phyloP scores from a whole-genome alignment of 2,797 vertebrate genomes.

The Coregonus suidteri region DNA sequence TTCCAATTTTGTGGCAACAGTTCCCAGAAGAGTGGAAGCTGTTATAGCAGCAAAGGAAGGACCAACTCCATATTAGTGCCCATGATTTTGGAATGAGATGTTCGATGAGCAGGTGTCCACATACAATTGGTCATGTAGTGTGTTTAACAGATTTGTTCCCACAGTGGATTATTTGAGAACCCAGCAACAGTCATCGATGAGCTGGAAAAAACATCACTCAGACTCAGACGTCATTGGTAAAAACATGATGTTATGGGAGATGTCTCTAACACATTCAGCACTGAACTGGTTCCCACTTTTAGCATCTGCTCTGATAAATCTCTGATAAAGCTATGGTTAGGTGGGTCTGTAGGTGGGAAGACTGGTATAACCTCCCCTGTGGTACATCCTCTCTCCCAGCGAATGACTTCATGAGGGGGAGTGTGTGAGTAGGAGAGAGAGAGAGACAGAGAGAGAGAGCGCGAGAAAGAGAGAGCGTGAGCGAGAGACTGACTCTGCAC shows the following conservation, averaged over 20 bases:
- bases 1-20: too few relatives aligned
- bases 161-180: not conserved
- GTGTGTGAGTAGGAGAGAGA: not conserved
- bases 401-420: not conserved
- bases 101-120: too few relatives aligned
- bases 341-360: conserved; percentile 1
- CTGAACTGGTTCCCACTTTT: too few relatives aligned
- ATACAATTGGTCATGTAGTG: not conserved
- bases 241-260: too few relatives aligned
- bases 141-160: not conserved
- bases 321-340: not conserved
- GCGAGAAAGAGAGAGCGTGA: conserved; percentile 41
- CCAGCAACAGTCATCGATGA: not conserved
- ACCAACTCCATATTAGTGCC: too few relatives aligned
- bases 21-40: too few relatives aligned
- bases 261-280: too few relatives aligned
- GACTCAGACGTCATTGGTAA: too few relatives aligned
- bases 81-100: too few relatives aligned
- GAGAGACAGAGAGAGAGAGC: conserved; percentile 24
- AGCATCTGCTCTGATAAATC: too few relatives aligned
- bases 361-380: not conserved
- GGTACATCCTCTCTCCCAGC: not conserved
- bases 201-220: not conserved
- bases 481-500: conserved; percentile 21
- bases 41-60: too few relatives aligned